These are phyloP conservation scores for Myiagra hebetior DNA, from an alignment of 2,113 vertebrate genomes.

Conservation along the genomic window DNA sequence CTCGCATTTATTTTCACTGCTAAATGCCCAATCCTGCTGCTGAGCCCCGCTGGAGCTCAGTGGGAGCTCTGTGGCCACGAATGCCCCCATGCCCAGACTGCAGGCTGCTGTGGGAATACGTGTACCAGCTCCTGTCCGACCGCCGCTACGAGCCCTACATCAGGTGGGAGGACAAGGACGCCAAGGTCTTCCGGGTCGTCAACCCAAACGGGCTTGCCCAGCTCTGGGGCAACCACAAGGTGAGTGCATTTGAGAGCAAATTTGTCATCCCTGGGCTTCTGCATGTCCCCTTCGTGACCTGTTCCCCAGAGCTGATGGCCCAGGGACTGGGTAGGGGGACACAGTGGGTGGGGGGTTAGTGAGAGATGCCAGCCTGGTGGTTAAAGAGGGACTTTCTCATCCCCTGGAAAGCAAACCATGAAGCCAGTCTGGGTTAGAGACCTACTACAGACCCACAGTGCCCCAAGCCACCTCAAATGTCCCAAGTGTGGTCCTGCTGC, in stretches of 20 bases:
- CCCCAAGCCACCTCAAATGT: neutral
- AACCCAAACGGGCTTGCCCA: conserved; percentile 86
- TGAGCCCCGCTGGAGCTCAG: neutral
- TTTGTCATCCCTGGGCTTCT: neutral
- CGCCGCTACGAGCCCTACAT: conserved; percentile 83
- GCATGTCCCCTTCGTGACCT: fast-evolving
- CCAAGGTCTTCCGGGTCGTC: conserved; percentile 82
- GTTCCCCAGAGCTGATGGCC: neutral
- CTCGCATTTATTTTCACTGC: fast-evolving
- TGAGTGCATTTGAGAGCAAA: neutral
- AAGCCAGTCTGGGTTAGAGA: neutral
- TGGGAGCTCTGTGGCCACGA: neutral
- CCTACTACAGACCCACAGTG: neutral
- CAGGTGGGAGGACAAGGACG: conserved; percentile 82
- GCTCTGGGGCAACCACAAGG: conserved; percentile 95
- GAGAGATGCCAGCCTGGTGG: neutral
- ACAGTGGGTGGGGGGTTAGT: neutral
- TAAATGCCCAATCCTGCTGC: fast-evolving
- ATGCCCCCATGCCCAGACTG: conserved; percentile 71
- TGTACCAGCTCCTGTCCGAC: conserved; percentile 86
- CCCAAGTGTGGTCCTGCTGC: neutral
- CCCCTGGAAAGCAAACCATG: neutral
- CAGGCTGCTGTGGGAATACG: conserved; percentile 87
- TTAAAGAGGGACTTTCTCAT: neutral
- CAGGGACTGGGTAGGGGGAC: neutral